Percentiles rank a stretch among this genome's conserved stretches.
These are phyloP conservation scores for Cinclus mexicanus DNA, from an alignment of 2,113 vertebrate species.

Conservation along the genomic window DNA sequence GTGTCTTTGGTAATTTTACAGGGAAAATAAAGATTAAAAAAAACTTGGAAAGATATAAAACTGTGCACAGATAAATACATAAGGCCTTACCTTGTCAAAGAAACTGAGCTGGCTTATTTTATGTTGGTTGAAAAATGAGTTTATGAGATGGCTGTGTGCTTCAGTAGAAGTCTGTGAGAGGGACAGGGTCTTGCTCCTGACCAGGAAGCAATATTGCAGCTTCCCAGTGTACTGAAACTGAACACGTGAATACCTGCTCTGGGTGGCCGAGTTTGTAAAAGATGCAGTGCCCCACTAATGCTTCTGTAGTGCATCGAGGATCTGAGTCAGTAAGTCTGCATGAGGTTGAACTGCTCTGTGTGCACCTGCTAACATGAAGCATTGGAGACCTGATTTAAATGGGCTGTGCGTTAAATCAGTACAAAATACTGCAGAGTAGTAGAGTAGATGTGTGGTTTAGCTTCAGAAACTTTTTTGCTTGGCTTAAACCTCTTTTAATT, in stretches of 20 bases:
- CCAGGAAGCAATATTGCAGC: background rate
- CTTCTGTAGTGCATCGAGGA: background rate
- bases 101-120: background rate
- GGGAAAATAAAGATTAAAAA: background rate
- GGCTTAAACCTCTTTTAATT: background rate
- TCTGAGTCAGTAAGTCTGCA: background rate
- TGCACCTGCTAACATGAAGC: background rate
- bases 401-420: background rate
- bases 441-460: background rate
- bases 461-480: background rate
- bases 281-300: background rate
- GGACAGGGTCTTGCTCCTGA: background rate
- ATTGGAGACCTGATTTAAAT: background rate
- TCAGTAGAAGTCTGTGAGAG: background rate
- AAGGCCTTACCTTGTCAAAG: background rate
- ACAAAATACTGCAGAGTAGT: background rate
- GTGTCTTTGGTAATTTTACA: background rate
- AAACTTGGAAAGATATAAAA: background rate
- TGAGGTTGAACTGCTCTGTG: background rate
- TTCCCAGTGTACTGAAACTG: conserved; percentile 34
- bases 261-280: background rate
- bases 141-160: background rate
- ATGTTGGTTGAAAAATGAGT: background rate
- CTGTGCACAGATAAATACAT: background rate
- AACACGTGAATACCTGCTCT: background rate